phyloP scores from a whole-genome alignment of 2,113 vertebrate genomes.

The Empidonax alnorum region DNA sequence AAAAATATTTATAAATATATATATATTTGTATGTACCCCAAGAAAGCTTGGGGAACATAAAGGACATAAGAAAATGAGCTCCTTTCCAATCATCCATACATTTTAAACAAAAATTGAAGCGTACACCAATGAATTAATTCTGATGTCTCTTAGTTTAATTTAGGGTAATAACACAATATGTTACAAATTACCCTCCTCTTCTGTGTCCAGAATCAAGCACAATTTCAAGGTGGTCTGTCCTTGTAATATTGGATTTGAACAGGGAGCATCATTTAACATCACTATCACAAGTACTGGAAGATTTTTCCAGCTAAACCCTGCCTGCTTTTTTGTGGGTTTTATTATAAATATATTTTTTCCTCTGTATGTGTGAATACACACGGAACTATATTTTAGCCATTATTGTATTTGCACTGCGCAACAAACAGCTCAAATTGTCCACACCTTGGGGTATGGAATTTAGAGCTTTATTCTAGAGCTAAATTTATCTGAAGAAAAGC shows the following conservation, averaged over 20 bases:
- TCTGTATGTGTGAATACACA: background rate
- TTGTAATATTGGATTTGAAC: background rate
- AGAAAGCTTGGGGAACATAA: background rate
- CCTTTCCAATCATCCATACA: background rate
- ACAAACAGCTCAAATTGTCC: background rate
- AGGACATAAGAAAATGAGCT: background rate
- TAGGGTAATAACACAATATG: background rate
- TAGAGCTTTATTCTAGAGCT: constrained; percentile 2
- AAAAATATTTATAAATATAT: background rate
- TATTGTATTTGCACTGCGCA: background rate
- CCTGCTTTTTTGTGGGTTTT: background rate
- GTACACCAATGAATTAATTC: background rate
- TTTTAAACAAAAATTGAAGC: background rate
- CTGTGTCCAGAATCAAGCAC: background rate
- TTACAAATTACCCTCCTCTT: background rate
- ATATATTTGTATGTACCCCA: background rate
- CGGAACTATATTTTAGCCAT: background rate
- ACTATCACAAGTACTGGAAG: background rate
- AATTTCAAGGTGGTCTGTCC: background rate
- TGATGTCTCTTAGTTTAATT: background rate
- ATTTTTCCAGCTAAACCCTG: background rate
- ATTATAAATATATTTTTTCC: background rate
- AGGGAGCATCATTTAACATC: background rate
- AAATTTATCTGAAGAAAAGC: constrained; percentile 5
- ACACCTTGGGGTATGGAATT: background rate